Evolutionary conservation across 53 echinoderm and acorn worm genomes (phyloP), one percentile per base, ranked within the genome.

Genomic region (Glandiceps talaboti): DNA sequence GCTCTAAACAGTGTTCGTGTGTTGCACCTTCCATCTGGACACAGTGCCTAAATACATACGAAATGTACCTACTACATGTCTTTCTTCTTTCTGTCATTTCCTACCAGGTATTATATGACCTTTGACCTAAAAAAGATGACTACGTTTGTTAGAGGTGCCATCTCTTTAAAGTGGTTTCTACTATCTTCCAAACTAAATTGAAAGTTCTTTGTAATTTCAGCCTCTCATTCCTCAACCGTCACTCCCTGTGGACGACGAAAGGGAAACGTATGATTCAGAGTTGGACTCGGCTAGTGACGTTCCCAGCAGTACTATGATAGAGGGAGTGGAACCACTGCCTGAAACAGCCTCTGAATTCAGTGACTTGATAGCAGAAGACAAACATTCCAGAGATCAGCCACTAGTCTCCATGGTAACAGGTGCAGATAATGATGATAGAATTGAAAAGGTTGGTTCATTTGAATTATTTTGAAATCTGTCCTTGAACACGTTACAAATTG

Each of bases 271-370:
- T 76, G 81, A 33, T 30, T 27, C 6, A 25, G 92, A 88, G 29
- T 28, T 85, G 25, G 92, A 90, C 79, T 90, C 87, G 28, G 83
- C 81, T 30, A 87, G 85, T 33, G 97, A 97, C 29, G 81, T 82
- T 33, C 83, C 84, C 12, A 85, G 86, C 75, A 90, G 87, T n/a
- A 73, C 89, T 0, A 75, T 78, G 72, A 90, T 90, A 32, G 94
- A 94, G 14, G 97, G 97, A 20, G 87, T 91, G 14, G 92, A 91
- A 80, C 93, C 97, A 26, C 88, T 97, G 30, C 93, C 93, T 25
- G 93, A 97, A 76, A 93, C 97, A 30, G 86, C 91, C 27, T 97
- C 93, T 0, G 96, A 97, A 74, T 32, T 88, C 20, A 92, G 95
- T 82, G 14, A 78, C 32, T 32, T 32, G 27, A 87, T 84, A 33